Base-by-base conservation (phyloP, 2,797 vertebrate species). In the Phalloptychus januarius region DNA sequence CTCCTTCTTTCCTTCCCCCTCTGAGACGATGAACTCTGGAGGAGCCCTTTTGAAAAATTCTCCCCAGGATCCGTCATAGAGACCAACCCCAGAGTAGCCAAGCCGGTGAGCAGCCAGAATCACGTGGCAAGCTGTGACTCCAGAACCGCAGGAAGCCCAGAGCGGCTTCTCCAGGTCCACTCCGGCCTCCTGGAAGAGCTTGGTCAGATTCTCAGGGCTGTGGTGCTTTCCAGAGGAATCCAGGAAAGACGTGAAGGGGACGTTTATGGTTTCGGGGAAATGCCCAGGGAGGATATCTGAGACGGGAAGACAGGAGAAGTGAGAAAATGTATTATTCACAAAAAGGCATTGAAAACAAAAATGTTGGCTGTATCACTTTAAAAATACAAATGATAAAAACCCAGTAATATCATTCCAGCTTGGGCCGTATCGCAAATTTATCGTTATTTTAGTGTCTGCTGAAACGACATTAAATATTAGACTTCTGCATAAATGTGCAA, bases 41-140 rank as follows among this genome's bases (percentile, higher is more conserved):
- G 96, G 91, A 0, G 97, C 97, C 44, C 95, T 95, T 82, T 89
- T 94, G 88, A 97, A 98, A 98, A 98, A 99, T 84, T 99, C 98
- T 0, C 89, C 92, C 98, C 98, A 99, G 78, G 98, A 96, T 23
- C 98, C 98, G 0, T 99, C 98, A 0, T 99, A 99, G 77, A 99
- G 71, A 0, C 96, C 94, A 81, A 96, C 96, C 0, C 96, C 96
- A 0, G 95, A 92, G 85, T 97, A 95, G 38, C 97, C 97, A 0
- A 98, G 97, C 75, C 98, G 92, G 88, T 96, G 96, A 72, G 98
- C 98, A 0, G 97, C 97, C 83, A 99, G 86, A 15, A 93, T 96
- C 0, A 99, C 80, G 15, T 98, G 97, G 76, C 98, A 99, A 0
- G 98, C 97, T 0, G 98, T 98, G 83, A 99, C 96, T 0, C 98